Percentiles rank a stretch among this genome's conserved stretches.
Evolutionary conservation across 2,797 vertebrate species (phyloP).

Genomic region (Clarias pachynema): DNA sequence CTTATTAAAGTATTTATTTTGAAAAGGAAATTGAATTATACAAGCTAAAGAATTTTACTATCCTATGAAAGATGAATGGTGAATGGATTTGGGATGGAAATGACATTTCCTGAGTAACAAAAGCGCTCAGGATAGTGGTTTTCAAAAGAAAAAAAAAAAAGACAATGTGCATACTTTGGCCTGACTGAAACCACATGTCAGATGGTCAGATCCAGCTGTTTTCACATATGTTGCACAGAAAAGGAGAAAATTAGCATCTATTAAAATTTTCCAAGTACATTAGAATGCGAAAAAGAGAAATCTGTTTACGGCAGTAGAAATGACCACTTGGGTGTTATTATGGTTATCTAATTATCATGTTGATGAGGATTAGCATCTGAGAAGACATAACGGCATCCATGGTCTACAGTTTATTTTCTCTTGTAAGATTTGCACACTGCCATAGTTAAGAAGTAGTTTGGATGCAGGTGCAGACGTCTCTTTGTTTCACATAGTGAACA

Average conservation of each 20-base stretch:
- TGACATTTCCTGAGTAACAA: slow-evolving; percentile 59
- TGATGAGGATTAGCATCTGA: background rate
- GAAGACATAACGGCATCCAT: background rate
- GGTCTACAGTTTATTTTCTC: background rate
- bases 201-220: slow-evolving; percentile 45
- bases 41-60: slow-evolving; percentile 39
- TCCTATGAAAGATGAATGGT: slow-evolving; percentile 40
- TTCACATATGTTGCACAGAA: slow-evolving; percentile 52
- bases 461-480: too few relatives aligned
- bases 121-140: slow-evolving; percentile 45
- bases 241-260: slow-evolving; percentile 54
- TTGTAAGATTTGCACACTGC: too few relatives aligned
- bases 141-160: slow-evolving; percentile 43
- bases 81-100: slow-evolving; percentile 54
- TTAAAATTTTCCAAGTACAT: slow-evolving; percentile 20
- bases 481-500: too few relatives aligned
- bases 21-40: slow-evolving; percentile 32
- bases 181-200: slow-evolving; percentile 62
- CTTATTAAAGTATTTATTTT: slow-evolving; percentile 14
- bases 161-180: slow-evolving; percentile 53
- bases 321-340: background rate
- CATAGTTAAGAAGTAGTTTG: too few relatives aligned
- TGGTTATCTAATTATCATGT: background rate
- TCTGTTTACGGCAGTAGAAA: slow-evolving; percentile 5
- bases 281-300: slow-evolving; percentile 25